These are phyloP conservation scores for Gymnodraco acuticeps DNA, from an alignment of 2,797 vertebrate genomes.

Conservation along the genomic window DNA sequence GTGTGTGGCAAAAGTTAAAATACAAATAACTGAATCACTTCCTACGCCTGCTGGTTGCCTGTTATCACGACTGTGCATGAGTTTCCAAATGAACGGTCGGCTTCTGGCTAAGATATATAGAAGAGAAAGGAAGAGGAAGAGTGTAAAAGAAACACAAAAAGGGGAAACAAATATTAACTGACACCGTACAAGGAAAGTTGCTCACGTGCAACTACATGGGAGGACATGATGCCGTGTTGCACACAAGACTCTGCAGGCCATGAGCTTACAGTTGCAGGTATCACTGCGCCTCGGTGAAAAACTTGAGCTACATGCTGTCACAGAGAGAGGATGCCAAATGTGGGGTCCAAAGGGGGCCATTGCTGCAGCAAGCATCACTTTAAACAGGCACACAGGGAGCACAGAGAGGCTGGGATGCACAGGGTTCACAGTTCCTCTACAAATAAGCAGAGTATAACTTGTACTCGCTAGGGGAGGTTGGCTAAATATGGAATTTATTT, in stretches of 20 bases:
- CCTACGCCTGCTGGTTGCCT: constrained; percentile 65
- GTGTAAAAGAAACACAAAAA: constrained; percentile 30
- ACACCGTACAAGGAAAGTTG: constrained; percentile 43
- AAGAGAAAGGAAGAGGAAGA: constrained; percentile 60
- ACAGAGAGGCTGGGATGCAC: constrained; percentile 47
- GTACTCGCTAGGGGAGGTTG: constrained; percentile 30
- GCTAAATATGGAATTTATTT: constrained; percentile 10
- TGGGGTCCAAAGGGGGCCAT: constrained; percentile 52
- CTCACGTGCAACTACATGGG: background rate
- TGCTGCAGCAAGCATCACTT: constrained; percentile 59
- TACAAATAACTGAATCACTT: constrained; percentile 82
- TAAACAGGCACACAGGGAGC: constrained; percentile 56
- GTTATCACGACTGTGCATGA: constrained; percentile 75
- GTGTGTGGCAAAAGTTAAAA: constrained; percentile 59
- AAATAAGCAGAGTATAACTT: constrained; percentile 29
- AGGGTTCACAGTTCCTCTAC: constrained; percentile 22
- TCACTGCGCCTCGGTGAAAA: constrained; percentile 31
- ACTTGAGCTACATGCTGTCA: constrained; percentile 48
- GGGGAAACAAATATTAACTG: constrained; percentile 55
- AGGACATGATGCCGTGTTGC: constrained; percentile 8
- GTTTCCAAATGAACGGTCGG: constrained; percentile 70
- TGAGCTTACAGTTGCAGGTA: constrained; percentile 36
- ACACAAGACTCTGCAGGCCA: constrained; percentile 32
- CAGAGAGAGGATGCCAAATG: constrained; percentile 54
- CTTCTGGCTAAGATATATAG: constrained; percentile 58